phyloP scores from a whole-genome alignment of 2,888 invertebrate genomes.

The Oxystoma pomonae region DNA sequence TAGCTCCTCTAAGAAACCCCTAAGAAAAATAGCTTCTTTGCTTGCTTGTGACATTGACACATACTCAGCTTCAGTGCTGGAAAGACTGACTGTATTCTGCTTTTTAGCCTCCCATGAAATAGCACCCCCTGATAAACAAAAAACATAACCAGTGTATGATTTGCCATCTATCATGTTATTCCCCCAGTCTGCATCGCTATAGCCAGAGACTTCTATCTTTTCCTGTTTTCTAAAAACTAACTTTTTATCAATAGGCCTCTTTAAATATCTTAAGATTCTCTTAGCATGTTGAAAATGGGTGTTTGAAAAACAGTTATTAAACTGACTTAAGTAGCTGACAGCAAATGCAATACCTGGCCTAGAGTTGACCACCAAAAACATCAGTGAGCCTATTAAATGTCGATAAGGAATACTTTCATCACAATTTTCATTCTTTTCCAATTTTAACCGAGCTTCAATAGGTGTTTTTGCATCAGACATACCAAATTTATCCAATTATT shows the following conservation, averaged over 20 bases:
- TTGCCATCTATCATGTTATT: constrained; percentile 33
- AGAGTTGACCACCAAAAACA: too few relatives aligned
- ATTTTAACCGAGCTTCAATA: background rate
- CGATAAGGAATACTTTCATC: background rate
- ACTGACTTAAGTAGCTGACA: constrained; percentile 20
- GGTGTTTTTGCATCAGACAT: constrained; percentile 10
- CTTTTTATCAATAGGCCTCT: too few relatives aligned
- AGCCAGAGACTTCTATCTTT: too few relatives aligned
- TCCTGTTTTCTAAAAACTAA: constrained; percentile 1
- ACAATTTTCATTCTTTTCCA: background rate
- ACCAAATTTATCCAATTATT: constrained; percentile 11
- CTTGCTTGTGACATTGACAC: constrained; percentile 29
- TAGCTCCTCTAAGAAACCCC: constrained; percentile 18
- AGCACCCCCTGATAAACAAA: constrained; percentile 23
- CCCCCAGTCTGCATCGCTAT: constrained; percentile 29
- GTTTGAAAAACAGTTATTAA: constrained; percentile 18
- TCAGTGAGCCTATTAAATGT: too few relatives aligned
- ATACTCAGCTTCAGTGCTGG: constrained; percentile 33
- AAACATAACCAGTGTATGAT: constrained; percentile 38
- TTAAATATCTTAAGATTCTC: constrained; percentile 17
- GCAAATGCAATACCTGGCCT: constrained; percentile 11
- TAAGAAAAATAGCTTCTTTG: constrained; percentile 27
- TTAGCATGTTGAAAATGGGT: constrained; percentile 19
- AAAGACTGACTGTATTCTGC: constrained; percentile 33
- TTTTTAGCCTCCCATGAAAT: constrained; percentile 34